Conservation (phyloP, 2,113 vertebrate genomes). For the Epinephelus moara region DNA sequence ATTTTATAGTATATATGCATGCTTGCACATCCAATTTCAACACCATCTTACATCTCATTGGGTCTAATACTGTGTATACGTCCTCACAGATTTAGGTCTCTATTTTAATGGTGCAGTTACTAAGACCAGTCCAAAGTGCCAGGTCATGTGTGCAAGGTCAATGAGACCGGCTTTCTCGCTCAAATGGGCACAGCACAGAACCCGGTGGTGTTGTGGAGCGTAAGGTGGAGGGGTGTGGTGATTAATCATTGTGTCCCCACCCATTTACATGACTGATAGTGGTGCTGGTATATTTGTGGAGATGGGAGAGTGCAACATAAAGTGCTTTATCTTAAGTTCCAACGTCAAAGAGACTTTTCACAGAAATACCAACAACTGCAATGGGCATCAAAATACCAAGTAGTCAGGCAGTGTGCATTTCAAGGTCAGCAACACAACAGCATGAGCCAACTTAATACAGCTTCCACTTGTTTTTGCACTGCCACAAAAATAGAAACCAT, state of each 20-base stretch:
- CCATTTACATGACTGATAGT: slow-evolving; percentile 21
- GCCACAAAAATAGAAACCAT: slow-evolving; percentile 28
- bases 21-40: neutral
- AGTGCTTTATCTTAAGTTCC: neutral
- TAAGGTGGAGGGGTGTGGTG: neutral
- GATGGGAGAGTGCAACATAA: neutral
- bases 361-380: slow-evolving; percentile 17
- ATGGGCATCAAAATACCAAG: slow-evolving; percentile 2
- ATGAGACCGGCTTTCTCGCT: neutral
- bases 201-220: neutral
- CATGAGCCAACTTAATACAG: neutral
- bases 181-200: neutral
- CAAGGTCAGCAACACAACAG: slow-evolving; percentile 10
- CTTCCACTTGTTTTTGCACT: neutral
- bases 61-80: neutral
- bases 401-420: slow-evolving; percentile 3
- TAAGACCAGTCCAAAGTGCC: slow-evolving; percentile 11
- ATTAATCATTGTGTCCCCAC: slow-evolving; percentile 37
- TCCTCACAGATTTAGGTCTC: neutral
- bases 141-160: slow-evolving; percentile 38
- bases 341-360: neutral
- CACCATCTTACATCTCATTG: neutral
- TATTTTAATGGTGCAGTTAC: slow-evolving; percentile 15
- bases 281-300: slow-evolving; percentile 2
- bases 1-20: neutral